Evolutionary conservation across 2,113 vertebrate genomes (phyloP).

Genomic region (Plotosus lineatus): DNA sequence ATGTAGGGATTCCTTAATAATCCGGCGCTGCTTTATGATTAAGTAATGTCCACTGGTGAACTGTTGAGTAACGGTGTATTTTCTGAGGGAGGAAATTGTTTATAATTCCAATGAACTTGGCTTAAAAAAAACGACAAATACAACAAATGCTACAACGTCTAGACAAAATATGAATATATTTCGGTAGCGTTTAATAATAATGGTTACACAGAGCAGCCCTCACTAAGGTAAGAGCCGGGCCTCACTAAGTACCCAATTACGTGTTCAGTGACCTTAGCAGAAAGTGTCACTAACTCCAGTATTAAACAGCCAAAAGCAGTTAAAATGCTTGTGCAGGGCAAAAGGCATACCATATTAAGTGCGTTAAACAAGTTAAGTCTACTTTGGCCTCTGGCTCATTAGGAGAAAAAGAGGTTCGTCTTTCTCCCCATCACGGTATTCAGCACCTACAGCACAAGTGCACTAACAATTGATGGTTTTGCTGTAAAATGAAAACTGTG

Average conservation of each 20-base stretch:
- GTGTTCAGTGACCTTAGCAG: conserved; percentile 53
- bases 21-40: not conserved
- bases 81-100: not conserved
- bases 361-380: conserved; percentile 49
- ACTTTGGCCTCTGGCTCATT: conserved; percentile 36
- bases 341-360: conserved; percentile 48
- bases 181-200: not conserved
- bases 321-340: conserved; percentile 39
- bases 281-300: conserved; percentile 49
- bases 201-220: conserved; percentile 5
- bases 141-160: not conserved
- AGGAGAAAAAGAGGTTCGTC: conserved; percentile 34
- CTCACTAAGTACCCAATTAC: conserved; percentile 53
- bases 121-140: not conserved
- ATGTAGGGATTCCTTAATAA: not conserved
- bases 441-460: conserved; percentile 45
- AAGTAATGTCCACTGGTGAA: not conserved
- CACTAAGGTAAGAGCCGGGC: conserved; percentile 30
- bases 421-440: conserved; percentile 41
- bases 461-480: conserved; percentile 31
- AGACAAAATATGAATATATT: not conserved
- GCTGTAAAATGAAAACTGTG: conserved; percentile 45
- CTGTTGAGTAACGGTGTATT: not conserved
- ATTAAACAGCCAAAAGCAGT: conserved; percentile 44
- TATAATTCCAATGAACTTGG: not conserved